Base-by-base conservation (phyloP, 2,113 vertebrate genomes). In the Meleagris gallopavo region DNA sequence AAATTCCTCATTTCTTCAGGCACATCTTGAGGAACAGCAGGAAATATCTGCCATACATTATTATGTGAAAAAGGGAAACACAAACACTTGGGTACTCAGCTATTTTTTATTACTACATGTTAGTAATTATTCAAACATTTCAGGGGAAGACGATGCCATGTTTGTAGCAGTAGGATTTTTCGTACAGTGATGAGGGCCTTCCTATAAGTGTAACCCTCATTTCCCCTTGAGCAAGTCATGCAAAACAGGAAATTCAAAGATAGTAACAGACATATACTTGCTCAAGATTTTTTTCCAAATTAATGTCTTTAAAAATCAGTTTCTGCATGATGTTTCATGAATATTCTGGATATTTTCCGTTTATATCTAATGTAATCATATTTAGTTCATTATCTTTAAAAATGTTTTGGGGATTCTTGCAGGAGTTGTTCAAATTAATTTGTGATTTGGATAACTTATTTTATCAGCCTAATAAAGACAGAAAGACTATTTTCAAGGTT, bases 101-200 rank as follows among this genome's bases (percentile, higher is more conserved):
- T n/a, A 13, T 45, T 78, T 78, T 84, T 84, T 57, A 50, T 92
- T 34, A 50, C 18, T 11, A 45, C 12, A 22, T 29, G 6, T 81
- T 81, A 36, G 34, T 82, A 85, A 82, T 75, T 82, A 75, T 46
- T 89, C 32, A 36, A 43, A 43, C 2, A 61, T 79, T 73, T 76
- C 36, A 36, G 4, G 0, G 2, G 38, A 87, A 79, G 43, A 60
- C 2, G 0, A 69, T 57, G 13, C 2, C 13, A 36, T 40, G 6
- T 48, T 75, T 76, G 18, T 36, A 70, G 48, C 17, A 87, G 10
- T 12, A 38, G 15, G 79, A 17, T 52, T 78, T 86, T 84, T 38
- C 19, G 19, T 34, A 45, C 25, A 43, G 8, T 50, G 4, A 5
- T 45, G 19, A 64, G 8, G 6, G 54, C 43, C 5, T 90, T 77